phyloP scores from a whole-genome alignment of 1,140 invertebrate species.

The Plectus sambesii region DNA sequence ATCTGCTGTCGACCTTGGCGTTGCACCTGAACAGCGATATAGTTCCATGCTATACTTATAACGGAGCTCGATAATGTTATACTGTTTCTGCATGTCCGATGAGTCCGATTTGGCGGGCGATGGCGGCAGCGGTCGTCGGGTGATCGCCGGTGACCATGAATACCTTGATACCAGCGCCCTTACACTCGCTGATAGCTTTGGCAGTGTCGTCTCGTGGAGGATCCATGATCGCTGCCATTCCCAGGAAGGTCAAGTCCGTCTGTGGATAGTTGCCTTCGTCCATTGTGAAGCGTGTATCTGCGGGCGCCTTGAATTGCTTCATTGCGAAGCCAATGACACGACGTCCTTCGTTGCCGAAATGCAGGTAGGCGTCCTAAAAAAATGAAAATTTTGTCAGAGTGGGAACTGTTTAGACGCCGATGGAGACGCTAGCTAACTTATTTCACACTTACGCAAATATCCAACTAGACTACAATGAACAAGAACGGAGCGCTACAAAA shows the following conservation, averaged over 20 bases:
- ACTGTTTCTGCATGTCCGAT: slow-evolving; percentile 20
- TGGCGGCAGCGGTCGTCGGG: slow-evolving; percentile 35
- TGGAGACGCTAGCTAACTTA: too few relatives aligned
- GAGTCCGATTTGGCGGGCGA: slow-evolving; percentile 38
- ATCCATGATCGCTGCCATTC: slow-evolving; percentile 43
- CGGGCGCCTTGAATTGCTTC: slow-evolving; percentile 26
- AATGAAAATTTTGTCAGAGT: too few relatives aligned
- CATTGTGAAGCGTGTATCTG: slow-evolving; percentile 23
- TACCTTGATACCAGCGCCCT: slow-evolving; percentile 39
- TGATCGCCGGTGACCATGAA: slow-evolving; percentile 45
- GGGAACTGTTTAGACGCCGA: too few relatives aligned
- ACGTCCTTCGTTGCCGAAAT: slow-evolving; percentile 35
- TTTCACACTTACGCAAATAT: too few relatives aligned
- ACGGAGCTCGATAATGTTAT: slow-evolving; percentile 4
- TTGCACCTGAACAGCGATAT: too few relatives aligned
- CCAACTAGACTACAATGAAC: too few relatives aligned
- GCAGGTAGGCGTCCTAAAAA: slow-evolving; percentile 29
- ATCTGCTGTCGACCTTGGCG: slow-evolving; percentile 3
- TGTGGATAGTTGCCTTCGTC: slow-evolving; percentile 27
- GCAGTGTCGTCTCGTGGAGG: slow-evolving; percentile 35
- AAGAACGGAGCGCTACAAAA: too few relatives aligned
- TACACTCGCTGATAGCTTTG: slow-evolving; percentile 32
- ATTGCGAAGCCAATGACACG: slow-evolving; percentile 38
- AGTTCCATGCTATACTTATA: too few relatives aligned
- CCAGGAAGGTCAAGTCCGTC: slow-evolving; percentile 31